Evolutionary conservation across 2,888 invertebrate genomes (phyloP), one percentile per base, ranked within the genome.

Genomic region (Noctua comes): DNA sequence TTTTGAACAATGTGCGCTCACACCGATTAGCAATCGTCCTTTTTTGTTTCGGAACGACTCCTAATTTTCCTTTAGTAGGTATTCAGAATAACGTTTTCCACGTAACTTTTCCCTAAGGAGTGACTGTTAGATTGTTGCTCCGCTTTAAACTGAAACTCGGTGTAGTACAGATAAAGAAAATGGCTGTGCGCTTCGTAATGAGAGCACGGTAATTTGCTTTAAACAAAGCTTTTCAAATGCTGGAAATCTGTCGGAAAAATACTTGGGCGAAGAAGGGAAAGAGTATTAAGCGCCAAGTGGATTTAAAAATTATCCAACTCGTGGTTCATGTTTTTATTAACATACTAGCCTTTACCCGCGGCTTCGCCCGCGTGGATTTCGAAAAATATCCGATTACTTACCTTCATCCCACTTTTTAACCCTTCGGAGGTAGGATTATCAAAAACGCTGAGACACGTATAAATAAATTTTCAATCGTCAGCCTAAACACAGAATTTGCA

Each of bases 91-190:
- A 77, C 64, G 64, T 65, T 77, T 82, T 73, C 66, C 31, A 66
- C 51, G 77, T 86, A 82, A 83, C 57, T 78, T 82, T 78, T 73
- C 66, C 83, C 83, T 68, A 78, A 81, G 64, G 83, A 79, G 51
- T 36, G 68, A 64, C 74, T 36, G 31, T 83, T 68, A 75, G 68
- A 80, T 54, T 40, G 54, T 69, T 72, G 69, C 40, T 66, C 31
- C 46, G 59, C 24, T 75, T 83, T 69, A 62, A 69, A 40, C 68
- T 59, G 80, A 72, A 72, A 84, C 57, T 64, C 43, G 31, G 24
- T 83, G 81, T 76, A 59, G 73, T 66, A 71, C n/a, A 85, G 73
- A 81, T 76, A 85, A 76, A 85, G 83, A 85, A 85, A 85, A 83
- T 83, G 71, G 76, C 57, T 68, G 46, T 68, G 31, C 54, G 73